Base-by-base conservation (phyloP, 2,888 invertebrate genomes). In the Cordilura impudica region DNA sequence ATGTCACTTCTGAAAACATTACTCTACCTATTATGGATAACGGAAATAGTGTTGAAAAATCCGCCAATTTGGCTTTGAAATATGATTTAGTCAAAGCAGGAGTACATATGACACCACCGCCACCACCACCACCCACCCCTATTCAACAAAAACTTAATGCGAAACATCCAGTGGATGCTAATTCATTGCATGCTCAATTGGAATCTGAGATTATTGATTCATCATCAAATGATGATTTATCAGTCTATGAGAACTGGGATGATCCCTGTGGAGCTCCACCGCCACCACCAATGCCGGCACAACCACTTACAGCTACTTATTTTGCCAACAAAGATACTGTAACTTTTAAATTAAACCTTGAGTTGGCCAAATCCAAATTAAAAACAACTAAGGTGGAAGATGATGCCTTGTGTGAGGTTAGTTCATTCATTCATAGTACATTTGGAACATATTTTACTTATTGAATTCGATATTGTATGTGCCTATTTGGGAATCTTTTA, bases 71-170 rank as follows among this genome's bases (percentile, higher is more conserved):
- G 35, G 73, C 81, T 2, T 65, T 75, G 0, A 84, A 86, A 45
- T 83, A 84, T 31, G 63, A 80, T 51, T 79, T 19, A 81, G 3
- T 18, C 67, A 82, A 65, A 61, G 53, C 8, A 71, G 61, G 35
- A 81, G 73, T 29, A 2, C 26, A 35, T 75, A 77, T 31, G 81
- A 70, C 84, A 63, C 85, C 86, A 1, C 87, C 87, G 5, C 87
- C 87, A 1, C 87, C 87, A 4, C 87, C 87, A 4, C 87, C 87
- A 1, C 82, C 87, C 0, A 87, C 87, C 8, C 87, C 87, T 1
- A 83, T 85, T 7, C 85, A 84, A 39, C 54, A 45, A n/a, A 78
- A 80, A 35, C 5, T 43, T 14, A 18, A 5, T 10, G 2, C 26
- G 21, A 70, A 77, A 63, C 56, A 14, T 21, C 8, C 29, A 19